Evolutionary conservation across 2,888 invertebrate genomes (phyloP).

Genomic region (Phasia obesa): DNA sequence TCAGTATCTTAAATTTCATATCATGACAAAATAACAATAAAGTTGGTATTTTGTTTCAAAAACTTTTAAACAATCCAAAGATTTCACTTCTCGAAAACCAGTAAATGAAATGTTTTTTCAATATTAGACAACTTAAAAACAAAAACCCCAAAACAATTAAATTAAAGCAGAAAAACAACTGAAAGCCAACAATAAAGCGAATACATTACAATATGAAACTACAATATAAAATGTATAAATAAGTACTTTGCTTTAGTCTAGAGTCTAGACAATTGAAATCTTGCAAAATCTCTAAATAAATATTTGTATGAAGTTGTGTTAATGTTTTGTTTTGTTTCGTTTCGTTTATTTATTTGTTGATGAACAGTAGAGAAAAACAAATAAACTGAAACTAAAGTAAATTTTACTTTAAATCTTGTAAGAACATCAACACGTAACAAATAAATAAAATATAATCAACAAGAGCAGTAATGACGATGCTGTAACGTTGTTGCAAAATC

Average conservation of each 20-base stretch:
- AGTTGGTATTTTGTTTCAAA: too few relatives aligned
- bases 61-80: too few relatives aligned
- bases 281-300: conserved; percentile 19
- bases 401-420: conserved; percentile 4
- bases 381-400: conserved; percentile 29
- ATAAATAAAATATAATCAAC: conserved; percentile 22
- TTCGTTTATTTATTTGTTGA: conserved; percentile 19
- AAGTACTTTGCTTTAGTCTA: conserved; percentile 28
- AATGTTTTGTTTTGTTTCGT: conserved; percentile 3
- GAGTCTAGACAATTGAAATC: conserved; percentile 44
- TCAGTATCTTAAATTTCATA: too few relatives aligned
- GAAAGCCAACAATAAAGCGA: conserved; percentile 33
- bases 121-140: conserved; percentile 14
- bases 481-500: too few relatives aligned
- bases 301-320: conserved; percentile 34
- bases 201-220: conserved; percentile 6
- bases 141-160: conserved; percentile 26
- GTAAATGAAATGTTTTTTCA: conserved; percentile 16
- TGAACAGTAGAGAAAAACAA: conserved; percentile 12
- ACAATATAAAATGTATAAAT: conserved; percentile 6
- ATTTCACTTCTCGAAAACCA: too few relatives aligned
- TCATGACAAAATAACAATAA: too few relatives aligned
- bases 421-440: conserved; percentile 16
- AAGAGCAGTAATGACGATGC: background rate
- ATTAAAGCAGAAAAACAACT: conserved; percentile 10